These are phyloP conservation scores for Pseudococcus viburni DNA, from an alignment of 2,888 invertebrate species.

Conservation along the genomic window DNA sequence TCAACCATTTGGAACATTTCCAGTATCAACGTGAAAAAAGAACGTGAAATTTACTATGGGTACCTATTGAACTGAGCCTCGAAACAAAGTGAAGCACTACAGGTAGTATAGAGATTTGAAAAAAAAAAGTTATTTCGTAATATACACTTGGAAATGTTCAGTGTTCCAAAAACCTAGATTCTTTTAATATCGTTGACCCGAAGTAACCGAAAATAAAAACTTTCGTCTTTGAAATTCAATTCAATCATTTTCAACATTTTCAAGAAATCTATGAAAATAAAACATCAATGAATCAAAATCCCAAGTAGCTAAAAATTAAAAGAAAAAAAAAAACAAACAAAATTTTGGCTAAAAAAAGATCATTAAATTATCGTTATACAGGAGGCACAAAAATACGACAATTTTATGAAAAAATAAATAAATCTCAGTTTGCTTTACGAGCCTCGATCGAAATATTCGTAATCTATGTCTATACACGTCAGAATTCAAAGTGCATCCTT, in stretches of 20 bases:
- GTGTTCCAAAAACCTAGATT: neutral
- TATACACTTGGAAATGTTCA: neutral
- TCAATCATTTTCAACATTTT: no score
- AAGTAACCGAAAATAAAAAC: neutral
- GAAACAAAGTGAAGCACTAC: slow-evolving; percentile 34
- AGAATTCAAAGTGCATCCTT: neutral
- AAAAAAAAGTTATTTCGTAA: neutral
- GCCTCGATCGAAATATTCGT: neutral
- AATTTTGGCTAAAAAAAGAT: no score
- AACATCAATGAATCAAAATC: no score
- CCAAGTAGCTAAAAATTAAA: no score
- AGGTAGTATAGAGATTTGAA: neutral
- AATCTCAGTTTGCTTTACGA: no score
- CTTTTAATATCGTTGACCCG: neutral
- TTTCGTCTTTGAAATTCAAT: no score
- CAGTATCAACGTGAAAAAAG: slow-evolving; percentile 10
- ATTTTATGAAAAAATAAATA: no score
- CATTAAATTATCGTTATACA: no score
- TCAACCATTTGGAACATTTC: slow-evolving; percentile 39
- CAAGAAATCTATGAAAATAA: no score
- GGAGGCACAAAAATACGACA: no score
- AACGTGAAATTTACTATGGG: slow-evolving; percentile 3
- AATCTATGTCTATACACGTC: neutral
- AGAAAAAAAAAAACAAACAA: no score
- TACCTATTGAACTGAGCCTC: slow-evolving; percentile 28